Percentiles rank a stretch among this genome's conserved stretches.
Conservation (phyloP, 2,113 vertebrate species). For the Festucalex cinctus region DNA sequence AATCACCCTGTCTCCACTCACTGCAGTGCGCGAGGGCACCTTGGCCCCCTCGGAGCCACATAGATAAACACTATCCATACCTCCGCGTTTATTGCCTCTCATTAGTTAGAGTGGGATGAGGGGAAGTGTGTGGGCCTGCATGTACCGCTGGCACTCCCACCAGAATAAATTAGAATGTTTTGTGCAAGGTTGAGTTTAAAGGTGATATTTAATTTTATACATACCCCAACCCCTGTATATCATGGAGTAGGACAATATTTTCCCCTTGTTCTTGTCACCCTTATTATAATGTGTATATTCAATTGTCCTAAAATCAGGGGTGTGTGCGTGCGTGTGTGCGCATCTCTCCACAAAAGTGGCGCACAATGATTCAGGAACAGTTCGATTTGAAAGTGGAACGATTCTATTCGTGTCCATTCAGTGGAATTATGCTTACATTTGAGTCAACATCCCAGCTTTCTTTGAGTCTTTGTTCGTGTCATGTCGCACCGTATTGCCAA, state of each 20-base stretch:
- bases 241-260: conserved; percentile 20
- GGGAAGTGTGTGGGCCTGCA: conserved; percentile 29
- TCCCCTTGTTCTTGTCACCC: conserved; percentile 23
- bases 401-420: too few species aligned
- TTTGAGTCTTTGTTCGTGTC: too few species aligned
- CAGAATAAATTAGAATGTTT: conserved; percentile 49
- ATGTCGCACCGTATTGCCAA: too few species aligned
- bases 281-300: conserved; percentile 36
- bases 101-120: conserved; percentile 68
- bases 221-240: conserved; percentile 37
- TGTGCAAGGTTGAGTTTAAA: conserved; percentile 46
- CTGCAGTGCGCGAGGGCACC: conserved; percentile 68
- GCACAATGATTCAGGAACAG: too few species aligned
- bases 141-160: conserved; percentile 42
- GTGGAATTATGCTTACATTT: too few species aligned
- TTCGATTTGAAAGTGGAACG: too few species aligned
- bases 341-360: too few species aligned
- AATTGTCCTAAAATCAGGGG: conserved; percentile 9
- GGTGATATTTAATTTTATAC: conserved; percentile 38
- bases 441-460: too few species aligned
- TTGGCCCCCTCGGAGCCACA: conserved; percentile 54
- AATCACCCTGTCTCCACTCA: conserved; percentile 53
- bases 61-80: conserved; percentile 60
- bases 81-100: conserved; percentile 64
- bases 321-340: too few species aligned